Evolutionary conservation across 2,113 vertebrate genomes (phyloP), one percentile per base, ranked within the genome.

Genomic region (Cromileptes altivelis): DNA sequence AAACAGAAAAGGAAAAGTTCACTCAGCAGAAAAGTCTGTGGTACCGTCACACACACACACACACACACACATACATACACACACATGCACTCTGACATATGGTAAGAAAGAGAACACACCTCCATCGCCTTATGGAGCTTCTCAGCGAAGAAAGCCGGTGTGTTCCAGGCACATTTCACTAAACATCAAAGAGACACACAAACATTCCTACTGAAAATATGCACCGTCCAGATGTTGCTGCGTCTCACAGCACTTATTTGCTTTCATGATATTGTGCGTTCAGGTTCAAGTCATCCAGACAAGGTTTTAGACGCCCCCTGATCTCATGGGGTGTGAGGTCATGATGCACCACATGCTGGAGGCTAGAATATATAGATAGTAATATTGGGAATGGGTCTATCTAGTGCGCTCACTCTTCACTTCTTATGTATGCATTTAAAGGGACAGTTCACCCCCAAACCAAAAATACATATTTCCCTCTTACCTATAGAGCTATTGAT

Each of bases 131-230:
- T n/a, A 42, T 98, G 84, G 15, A 99, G 95, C 56, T 96, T 98
- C 94, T 99, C 97, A 52, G 97, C 97, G 82, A 99, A 99, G 95
- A 96, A 98, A 53, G 95, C 94, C 1, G 97, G 96, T 27, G 93
- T 97, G 95, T 94, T 97, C 84, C 96, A 96, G 78, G 96, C 95
- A 94, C 96, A 96, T 83, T 97, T 98, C 27, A 97, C 98, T 99
- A 78, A 23, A 95, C 14, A 62, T 23, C 30, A 82, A 68, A 85
- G 23, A 81, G 2, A 84, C 11, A 89, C 4, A 75, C n/a, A 62
- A 33, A 75, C 15, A 77, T 15, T 13, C 42, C 25, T 23, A 23
- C 1, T 69, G 6, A 50, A 65, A 30, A 70, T 15, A 37, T 65
- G 19, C 42, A 49, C 15, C 30, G 18, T 56, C 50, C 68, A 87